These are phyloP conservation scores for Drosophila lutescens DNA, from an alignment of 2,888 invertebrate species.

Conservation along the genomic window DNA sequence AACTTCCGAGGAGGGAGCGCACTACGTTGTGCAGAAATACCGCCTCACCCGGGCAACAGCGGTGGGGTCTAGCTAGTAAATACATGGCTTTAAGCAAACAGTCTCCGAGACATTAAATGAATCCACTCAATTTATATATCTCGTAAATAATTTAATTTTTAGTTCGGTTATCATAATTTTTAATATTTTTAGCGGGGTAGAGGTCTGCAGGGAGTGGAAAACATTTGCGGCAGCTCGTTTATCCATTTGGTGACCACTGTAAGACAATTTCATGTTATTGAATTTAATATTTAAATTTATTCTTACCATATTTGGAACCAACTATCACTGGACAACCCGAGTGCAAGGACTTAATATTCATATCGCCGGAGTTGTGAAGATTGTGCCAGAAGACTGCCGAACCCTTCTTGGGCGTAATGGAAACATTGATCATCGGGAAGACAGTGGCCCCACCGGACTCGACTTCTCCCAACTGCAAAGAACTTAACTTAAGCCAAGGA, in stretches of 20 bases:
- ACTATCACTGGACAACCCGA: constrained; percentile 39
- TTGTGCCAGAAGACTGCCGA: constrained; percentile 47
- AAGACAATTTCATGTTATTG: neutral
- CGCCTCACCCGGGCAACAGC: constrained; percentile 81
- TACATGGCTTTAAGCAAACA: constrained; percentile 55
- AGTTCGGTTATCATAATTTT: too few species aligned
- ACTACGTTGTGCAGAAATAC: constrained; percentile 88
- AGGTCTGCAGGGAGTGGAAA: constrained; percentile 3
- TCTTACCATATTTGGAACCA: constrained; percentile 47
- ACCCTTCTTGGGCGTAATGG: constrained; percentile 36
- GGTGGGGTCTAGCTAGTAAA: constrained; percentile 71
- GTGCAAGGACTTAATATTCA: constrained; percentile 15
- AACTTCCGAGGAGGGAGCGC: constrained; percentile 88
- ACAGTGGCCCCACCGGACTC: constrained; percentile 45
- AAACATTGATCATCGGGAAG: constrained; percentile 39
- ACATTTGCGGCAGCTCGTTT: constrained; percentile 6
- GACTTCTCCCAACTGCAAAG: constrained; percentile 32
- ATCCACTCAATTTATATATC: constrained; percentile 45
- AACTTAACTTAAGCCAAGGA: fast-evolving
- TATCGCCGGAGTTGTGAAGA: constrained; percentile 9
- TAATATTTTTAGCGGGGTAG: neutral
- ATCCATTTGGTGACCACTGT: constrained; percentile 44
- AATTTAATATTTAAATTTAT: neutral
- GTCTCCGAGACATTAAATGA: constrained; percentile 61
- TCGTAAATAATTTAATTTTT: neutral